These are phyloP conservation scores for Bombus picipes DNA, from an alignment of 1,140 invertebrate genomes.

Conservation along the genomic window DNA sequence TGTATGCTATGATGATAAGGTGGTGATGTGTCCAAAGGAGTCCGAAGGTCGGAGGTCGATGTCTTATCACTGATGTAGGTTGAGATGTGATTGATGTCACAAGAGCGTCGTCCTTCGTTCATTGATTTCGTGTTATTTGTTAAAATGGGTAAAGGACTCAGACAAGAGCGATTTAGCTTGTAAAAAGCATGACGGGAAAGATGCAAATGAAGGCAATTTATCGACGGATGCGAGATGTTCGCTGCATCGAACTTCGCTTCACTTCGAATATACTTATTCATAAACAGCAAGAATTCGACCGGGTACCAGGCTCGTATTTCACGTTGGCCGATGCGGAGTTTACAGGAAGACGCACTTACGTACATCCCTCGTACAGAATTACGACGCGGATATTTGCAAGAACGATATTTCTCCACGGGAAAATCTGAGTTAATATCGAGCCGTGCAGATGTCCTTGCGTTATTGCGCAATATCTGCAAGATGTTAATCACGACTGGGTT, in stretches of 20 bases:
- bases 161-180: not conserved
- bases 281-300: slow-evolving; percentile 16
- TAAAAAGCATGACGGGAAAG: not conserved
- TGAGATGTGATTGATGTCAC: too few species aligned
- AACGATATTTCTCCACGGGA: slow-evolving; percentile 52
- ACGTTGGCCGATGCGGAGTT: not conserved
- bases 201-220: slow-evolving; percentile 31
- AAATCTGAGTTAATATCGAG: slow-evolving; percentile 71
- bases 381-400: slow-evolving; percentile 60
- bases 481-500: slow-evolving; percentile 69
- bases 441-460: slow-evolving; percentile 66
- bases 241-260: not conserved
- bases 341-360: slow-evolving; percentile 37
- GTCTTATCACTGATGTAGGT: too few species aligned
- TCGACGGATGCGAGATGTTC: not conserved
- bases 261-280: slow-evolving; percentile 27
- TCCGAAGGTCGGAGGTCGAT: too few species aligned
- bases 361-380: slow-evolving; percentile 15
- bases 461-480: slow-evolving; percentile 72
- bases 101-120: too few species aligned
- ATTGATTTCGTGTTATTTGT: not conserved
- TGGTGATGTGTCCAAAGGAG: too few species aligned
- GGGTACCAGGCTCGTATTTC: slow-evolving; percentile 26
- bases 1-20: too few species aligned
- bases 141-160: not conserved